A percentile compares a stretch with the other conserved stretches of the same genome.
Evolutionary conservation across 2,888 invertebrate genomes (phyloP).

Genomic region (Andrena fulva): DNA sequence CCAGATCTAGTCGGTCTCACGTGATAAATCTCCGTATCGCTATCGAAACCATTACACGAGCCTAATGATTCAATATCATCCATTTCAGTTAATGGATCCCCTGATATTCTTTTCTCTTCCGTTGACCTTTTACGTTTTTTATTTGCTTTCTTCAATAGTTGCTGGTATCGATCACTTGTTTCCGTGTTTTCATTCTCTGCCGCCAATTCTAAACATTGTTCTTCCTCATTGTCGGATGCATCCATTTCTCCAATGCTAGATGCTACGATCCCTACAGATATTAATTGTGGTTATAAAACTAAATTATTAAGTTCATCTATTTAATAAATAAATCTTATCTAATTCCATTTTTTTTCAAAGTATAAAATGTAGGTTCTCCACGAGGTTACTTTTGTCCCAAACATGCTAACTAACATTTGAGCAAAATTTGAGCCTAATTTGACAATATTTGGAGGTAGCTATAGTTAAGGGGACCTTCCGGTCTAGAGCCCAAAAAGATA

Average conservation of each 20-base stretch:
- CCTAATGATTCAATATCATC: constrained; percentile 61
- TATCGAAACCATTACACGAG: constrained; percentile 69
- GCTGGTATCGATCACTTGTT: constrained; percentile 10
- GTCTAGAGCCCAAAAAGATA: too few relatives aligned
- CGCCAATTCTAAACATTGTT: constrained; percentile 36
- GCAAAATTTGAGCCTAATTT: too few relatives aligned
- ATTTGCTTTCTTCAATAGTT: constrained; percentile 23
- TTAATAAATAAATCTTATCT: too few relatives aligned
- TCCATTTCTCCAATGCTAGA: constrained; percentile 82
- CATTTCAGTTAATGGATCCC: constrained; percentile 16
- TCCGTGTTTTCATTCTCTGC: constrained; percentile 13
- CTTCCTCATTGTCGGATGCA: constrained; percentile 64
- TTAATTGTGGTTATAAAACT: not conserved
- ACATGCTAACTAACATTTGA: too few relatives aligned
- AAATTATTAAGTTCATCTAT: not conserved
- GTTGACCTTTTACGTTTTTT: constrained; percentile 44
- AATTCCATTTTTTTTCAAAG: too few relatives aligned
- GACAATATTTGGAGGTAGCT: too few relatives aligned
- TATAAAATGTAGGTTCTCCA: too few relatives aligned
- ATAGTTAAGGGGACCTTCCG: too few relatives aligned
- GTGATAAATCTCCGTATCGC: constrained; percentile 78
- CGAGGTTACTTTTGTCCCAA: too few relatives aligned
- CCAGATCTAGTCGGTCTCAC: constrained; percentile 85
- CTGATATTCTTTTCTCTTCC: constrained; percentile 34
- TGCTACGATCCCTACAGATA: constrained; percentile 67